Conservation (phyloP, 1,140 invertebrate species). For the Caenorhabditis brenneri region DNA sequence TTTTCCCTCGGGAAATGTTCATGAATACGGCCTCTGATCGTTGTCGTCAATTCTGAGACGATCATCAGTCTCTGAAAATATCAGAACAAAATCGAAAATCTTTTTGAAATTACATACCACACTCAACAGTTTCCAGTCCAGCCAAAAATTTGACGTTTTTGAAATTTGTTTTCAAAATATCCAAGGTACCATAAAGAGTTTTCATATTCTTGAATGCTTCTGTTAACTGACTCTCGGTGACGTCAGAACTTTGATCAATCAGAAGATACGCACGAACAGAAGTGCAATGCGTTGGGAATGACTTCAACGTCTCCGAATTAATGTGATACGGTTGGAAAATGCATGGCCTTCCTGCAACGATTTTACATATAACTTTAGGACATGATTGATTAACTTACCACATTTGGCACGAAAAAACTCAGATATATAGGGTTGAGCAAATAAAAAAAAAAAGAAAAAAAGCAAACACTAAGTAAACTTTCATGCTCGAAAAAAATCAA, state of each 20-base stretch:
- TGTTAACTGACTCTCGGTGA: neutral
- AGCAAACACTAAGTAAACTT: too few relatives aligned
- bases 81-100: neutral
- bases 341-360: too few relatives aligned
- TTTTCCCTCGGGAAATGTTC: too few relatives aligned
- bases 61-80: neutral
- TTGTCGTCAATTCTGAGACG: neutral
- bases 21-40: too few relatives aligned
- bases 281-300: neutral
- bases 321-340: too few relatives aligned
- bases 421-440: too few relatives aligned
- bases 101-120: neutral
- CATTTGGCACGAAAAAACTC: too few relatives aligned
- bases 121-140: neutral
- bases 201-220: neutral
- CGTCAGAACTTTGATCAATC: neutral
- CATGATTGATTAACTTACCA: too few relatives aligned
- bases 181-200: neutral
- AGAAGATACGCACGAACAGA: neutral
- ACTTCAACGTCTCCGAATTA: neutral
- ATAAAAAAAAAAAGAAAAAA: too few relatives aligned
- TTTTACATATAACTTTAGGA: too few relatives aligned
- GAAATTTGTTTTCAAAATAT: neutral
- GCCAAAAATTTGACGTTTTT: neutral
- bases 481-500: too few relatives aligned